Conservation (phyloP, 2,888 invertebrate species). For the Neoaliturus tenellus region DNA sequence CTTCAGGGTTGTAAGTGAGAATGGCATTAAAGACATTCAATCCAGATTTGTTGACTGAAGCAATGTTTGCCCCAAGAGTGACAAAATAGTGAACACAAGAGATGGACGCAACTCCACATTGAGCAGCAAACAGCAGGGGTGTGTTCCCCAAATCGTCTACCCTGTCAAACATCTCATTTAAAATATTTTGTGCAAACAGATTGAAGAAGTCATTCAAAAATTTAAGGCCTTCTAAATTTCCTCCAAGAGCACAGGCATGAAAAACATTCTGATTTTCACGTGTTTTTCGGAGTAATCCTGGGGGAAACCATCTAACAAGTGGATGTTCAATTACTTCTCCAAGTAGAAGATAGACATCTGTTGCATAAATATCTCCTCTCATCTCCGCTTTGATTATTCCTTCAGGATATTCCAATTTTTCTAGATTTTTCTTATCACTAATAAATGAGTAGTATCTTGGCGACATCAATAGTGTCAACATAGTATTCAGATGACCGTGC, state of each 20-base stretch:
- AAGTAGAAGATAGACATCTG: constrained; percentile 38
- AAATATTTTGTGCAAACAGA: background rate
- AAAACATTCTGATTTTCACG: constrained; percentile 21
- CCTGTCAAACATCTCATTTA: background rate
- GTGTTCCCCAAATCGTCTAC: constrained; percentile 1
- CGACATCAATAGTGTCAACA: constrained; percentile 21
- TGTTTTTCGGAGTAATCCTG: background rate
- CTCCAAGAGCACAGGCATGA: constrained; percentile 35
- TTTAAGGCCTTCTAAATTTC: constrained; percentile 6
- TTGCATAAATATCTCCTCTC: constrained; percentile 30
- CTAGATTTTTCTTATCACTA: background rate
- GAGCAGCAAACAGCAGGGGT: constrained; percentile 33
- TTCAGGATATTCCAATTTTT: background rate
- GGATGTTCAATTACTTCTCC: constrained; percentile 12
- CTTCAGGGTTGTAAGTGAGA: constrained; percentile 11
- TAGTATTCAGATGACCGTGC: constrained; percentile 13
- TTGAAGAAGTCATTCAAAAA: constrained; percentile 24
- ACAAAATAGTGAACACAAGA: constrained; percentile 19
- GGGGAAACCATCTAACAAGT: constrained; percentile 27
- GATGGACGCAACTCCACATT: constrained; percentile 4
- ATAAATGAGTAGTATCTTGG: constrained; percentile 21
- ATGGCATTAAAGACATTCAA: constrained; percentile 26
- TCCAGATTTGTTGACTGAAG: background rate
- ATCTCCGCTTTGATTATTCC: constrained; percentile 13
- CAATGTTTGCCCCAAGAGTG: background rate